Percentiles rank a stretch among this genome's conserved stretches.
Evolutionary conservation across 2,113 vertebrate species (phyloP).

Genomic region (Labrus mixtus): DNA sequence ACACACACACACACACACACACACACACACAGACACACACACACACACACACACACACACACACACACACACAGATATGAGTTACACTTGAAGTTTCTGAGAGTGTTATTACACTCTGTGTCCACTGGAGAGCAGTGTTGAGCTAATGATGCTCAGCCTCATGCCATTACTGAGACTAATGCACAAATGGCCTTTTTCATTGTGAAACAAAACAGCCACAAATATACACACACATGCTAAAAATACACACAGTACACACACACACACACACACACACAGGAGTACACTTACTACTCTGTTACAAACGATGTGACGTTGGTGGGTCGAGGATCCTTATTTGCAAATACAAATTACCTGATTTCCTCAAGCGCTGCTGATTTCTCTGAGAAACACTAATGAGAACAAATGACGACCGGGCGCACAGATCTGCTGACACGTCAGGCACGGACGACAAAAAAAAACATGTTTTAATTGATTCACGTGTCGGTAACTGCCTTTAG

Average conservation of each 20-base stretch:
- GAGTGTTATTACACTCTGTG: conserved; percentile 4
- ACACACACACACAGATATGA: not conserved
- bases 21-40: not conserved
- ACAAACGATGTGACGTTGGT: conserved; percentile 72
- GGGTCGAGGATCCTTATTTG: conserved; percentile 80
- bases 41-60: no score
- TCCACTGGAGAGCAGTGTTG: conserved; percentile 84
- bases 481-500: conserved; percentile 55
- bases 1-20: not conserved
- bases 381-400: conserved; percentile 82
- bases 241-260: not conserved
- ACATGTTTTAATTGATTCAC: conserved; percentile 80
- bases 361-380: conserved; percentile 83
- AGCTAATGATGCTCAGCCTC: conserved; percentile 68
- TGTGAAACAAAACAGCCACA: conserved; percentile 48
- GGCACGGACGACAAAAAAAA: conserved; percentile 69
- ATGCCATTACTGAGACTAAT: conserved; percentile 49
- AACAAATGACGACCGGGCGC: conserved; percentile 79
- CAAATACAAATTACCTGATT: conserved; percentile 84
- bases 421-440: conserved; percentile 82
- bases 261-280: not conserved
- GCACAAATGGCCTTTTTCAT: conserved; percentile 60
- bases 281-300: conserved; percentile 44
- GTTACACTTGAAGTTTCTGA: conserved; percentile 33
- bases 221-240: conserved; percentile 31